Evolutionary conservation across 2,888 invertebrate species (phyloP).

Genomic region (Melikaiella ostensackeni): DNA sequence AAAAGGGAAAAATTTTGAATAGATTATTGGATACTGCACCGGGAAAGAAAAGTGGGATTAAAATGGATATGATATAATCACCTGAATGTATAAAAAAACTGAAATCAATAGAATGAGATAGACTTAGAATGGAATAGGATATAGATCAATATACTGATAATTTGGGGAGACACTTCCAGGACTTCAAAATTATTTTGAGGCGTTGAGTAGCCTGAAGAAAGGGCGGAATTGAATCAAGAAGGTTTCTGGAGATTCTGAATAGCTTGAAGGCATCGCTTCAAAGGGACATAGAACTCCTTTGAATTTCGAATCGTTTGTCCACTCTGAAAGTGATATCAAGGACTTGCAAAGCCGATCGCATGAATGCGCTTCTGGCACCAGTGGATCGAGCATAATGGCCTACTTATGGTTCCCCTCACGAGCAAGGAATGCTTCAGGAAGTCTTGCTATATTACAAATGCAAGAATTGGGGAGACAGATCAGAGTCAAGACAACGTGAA

Average conservation of each 20-base stretch:
- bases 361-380: conserved; percentile 52
- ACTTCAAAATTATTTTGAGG: neutral
- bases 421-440: conserved; percentile 44
- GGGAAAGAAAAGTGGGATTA: too few species aligned
- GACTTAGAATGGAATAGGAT: too few species aligned
- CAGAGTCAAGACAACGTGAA: conserved; percentile 49
- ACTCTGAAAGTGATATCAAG: conserved; percentile 50
- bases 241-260: conserved; percentile 8
- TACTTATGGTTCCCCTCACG: conserved; percentile 51
- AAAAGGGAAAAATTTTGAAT: too few species aligned
- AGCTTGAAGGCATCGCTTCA: neutral
- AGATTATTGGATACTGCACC: too few species aligned
- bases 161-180: too few species aligned
- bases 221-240: conserved; percentile 5
- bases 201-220: neutral
- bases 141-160: too few species aligned
- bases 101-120: too few species aligned
- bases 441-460: conserved; percentile 44
- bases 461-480: conserved; percentile 47
- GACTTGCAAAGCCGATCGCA: conserved; percentile 49
- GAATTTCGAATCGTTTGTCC: conserved; percentile 47
- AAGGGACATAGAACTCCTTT: conserved; percentile 40
- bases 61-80: too few species aligned
- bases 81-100: too few species aligned
- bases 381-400: conserved; percentile 54